Base-by-base conservation (phyloP, 2,888 invertebrate genomes). In the Scaptodrosophila latifasciaeformis region DNA sequence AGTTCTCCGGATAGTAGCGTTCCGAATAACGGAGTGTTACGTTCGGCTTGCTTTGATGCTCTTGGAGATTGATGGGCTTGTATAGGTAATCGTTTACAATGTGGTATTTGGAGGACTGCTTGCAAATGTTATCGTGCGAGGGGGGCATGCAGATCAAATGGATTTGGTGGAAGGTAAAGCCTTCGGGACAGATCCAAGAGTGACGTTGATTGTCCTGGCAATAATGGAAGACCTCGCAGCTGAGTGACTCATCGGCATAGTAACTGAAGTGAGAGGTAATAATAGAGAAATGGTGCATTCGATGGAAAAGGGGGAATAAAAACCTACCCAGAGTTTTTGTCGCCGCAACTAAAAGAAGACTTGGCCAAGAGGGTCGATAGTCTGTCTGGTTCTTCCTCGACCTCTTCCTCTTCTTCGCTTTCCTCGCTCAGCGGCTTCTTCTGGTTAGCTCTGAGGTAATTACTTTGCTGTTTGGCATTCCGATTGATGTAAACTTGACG, bases 111-210 rank as follows among this genome's bases (percentile, higher is more conserved):
- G 94, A 92, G 0, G 96, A 96, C 85, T 93, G 93, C 75, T 93
- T 92, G 87, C 96, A 96, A 79, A 92, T 95, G 86, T 93, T 96
- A 80, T 96, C 96, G 54, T 92, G 92, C 19, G 92, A 92, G 2
- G 95, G 95, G 2, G 96, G 96, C 93, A 96, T 96, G 87, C 96
- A 96, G 84, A 96, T 96, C 61, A 96, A 87, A 83, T 96, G 96
- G 10, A 96, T 95, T 92, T 96, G 89, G 48, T 87, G 86, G 74
- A 86, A 87, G 9, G 83, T 85, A 47, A 96, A 96, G 50, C 95
- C 95, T 76, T 95, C 94, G 0, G 96, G 96, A 77, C 96, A 96
- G 76, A 96, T 92, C 96, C 96, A 96, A 1, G 96, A 96, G 86
- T 96, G 96, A 80, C 92, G 92, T 31, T 93, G 93, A 71, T 92